Base-by-base conservation (phyloP, 2,797 vertebrate genomes). In the Chloroceryle inda region DNA sequence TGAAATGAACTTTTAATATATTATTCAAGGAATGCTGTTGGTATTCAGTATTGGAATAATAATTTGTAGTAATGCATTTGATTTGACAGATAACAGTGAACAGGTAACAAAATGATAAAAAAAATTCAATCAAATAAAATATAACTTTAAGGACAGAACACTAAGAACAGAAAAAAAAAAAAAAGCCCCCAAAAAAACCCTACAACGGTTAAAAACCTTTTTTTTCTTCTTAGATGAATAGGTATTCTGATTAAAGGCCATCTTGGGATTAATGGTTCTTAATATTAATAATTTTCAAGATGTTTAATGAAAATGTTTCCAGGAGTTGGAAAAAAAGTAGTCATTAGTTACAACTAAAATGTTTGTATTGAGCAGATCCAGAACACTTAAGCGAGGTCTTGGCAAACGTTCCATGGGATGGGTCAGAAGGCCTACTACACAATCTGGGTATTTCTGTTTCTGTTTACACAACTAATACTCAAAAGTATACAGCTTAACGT, bases 331-430 rank as follows among this genome's bases (percentile, higher is more conserved):
- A 38, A 35, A 45, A 33, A 27, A 71, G 31, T 53, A 66, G 62
- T 89, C 83, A 85, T 38, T 68, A 75, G 84, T 52, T 85, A 35
- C 14, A 85, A 77, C 27, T 11, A 38, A 67, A 93, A 87, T 71
- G 37, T 71, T 92, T 92, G 53, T 33, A 10, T 75, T 78, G 58
- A 84, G 61, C 42, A 66, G 29, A 76, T 83, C 72, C 63, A 79
- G 33, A 76, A 37, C 63, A 61, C 68, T 71, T 74, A 49, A n/a
- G 21, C 56, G 31, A 58, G 49, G 18, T 40, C 27, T 62, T 85
- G 59, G 68, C 79, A 80, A 27, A 69, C 83, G 76, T 66, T 94
- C 55, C 26, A 4, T 50, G 47, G 42, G 68, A 38, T 20, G 22
- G 50, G 15, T 76, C 67, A 66, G 47, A 85, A 85, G 35, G 59